These are phyloP conservation scores for Macaria liturata DNA, from an alignment of 2,888 invertebrate genomes.

Conservation along the genomic window DNA sequence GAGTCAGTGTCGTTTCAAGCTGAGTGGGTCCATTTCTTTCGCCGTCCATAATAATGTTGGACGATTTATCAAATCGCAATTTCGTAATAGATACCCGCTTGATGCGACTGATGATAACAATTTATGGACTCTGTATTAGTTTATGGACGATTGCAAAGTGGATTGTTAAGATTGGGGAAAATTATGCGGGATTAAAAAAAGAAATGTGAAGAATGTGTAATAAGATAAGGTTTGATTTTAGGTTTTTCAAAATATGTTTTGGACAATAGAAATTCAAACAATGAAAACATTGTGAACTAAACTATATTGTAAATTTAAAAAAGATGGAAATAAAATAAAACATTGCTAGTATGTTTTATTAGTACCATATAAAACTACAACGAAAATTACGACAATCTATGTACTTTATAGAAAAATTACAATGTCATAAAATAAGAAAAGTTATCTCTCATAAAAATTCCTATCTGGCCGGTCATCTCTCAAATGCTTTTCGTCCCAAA, in stretches of 20 bases:
- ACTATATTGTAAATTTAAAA: too few species aligned
- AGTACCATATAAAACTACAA: too few species aligned
- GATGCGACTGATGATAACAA: conserved; percentile 70
- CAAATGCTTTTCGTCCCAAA: conserved; percentile 12
- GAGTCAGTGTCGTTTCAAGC: conserved; percentile 61
- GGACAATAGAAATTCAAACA: too few species aligned
- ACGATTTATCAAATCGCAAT: conserved; percentile 82
- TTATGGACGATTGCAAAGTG: conserved; percentile 17
- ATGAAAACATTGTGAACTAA: too few species aligned
- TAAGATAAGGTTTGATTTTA: too few species aligned
- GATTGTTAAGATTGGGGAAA: neutral
- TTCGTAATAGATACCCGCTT: conserved; percentile 81
- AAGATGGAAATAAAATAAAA: too few species aligned
- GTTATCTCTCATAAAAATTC: conserved; percentile 4
- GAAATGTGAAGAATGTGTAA: too few species aligned
- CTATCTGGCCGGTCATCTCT: conserved; percentile 4
- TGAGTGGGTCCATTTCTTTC: conserved; percentile 78
- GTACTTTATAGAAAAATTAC: neutral
- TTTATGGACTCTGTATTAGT: conserved; percentile 47
- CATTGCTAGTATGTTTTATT: too few species aligned
- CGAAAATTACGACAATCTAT: neutral
- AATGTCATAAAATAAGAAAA: conserved; percentile 6
- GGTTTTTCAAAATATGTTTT: too few species aligned
- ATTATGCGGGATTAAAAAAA: conserved; percentile 10
- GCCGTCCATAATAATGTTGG: conserved; percentile 79